Conservation (phyloP, 2,113 vertebrate genomes). For the Bolborhynchus lineola region DNA sequence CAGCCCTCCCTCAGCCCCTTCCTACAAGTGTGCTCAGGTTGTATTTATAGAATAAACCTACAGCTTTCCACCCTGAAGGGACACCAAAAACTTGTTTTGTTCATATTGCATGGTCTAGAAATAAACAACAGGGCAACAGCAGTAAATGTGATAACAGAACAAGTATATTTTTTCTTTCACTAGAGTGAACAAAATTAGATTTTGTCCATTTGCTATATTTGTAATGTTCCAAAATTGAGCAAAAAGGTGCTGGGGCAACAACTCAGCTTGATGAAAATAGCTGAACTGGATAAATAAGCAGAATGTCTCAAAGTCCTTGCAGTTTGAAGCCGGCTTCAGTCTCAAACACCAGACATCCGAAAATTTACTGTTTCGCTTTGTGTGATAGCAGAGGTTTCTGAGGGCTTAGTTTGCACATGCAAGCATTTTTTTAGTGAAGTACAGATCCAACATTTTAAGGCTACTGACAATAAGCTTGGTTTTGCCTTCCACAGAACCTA, state of each 20-base stretch:
- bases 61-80: not conserved
- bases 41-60: constrained; percentile 7
- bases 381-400: not conserved
- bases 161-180: not conserved
- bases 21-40: not conserved
- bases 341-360: not conserved
- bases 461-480: not conserved
- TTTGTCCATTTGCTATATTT: not conserved
- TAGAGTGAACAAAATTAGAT: not conserved
- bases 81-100: not conserved
- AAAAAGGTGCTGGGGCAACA: not conserved
- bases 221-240: not conserved
- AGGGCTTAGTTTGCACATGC: not conserved
- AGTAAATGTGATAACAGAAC: not conserved
- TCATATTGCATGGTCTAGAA: not conserved
- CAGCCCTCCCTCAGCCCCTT: not conserved
- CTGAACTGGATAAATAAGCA: not conserved
- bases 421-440: not conserved
- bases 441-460: not conserved
- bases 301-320: not conserved
- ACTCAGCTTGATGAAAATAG: not conserved
- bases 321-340: not conserved
- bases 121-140: not conserved
- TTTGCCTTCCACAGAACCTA: not conserved
- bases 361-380: not conserved